These are phyloP conservation scores for Malthinus seriepunctatus DNA, from an alignment of 2,888 invertebrate genomes.

Conservation along the genomic window DNA sequence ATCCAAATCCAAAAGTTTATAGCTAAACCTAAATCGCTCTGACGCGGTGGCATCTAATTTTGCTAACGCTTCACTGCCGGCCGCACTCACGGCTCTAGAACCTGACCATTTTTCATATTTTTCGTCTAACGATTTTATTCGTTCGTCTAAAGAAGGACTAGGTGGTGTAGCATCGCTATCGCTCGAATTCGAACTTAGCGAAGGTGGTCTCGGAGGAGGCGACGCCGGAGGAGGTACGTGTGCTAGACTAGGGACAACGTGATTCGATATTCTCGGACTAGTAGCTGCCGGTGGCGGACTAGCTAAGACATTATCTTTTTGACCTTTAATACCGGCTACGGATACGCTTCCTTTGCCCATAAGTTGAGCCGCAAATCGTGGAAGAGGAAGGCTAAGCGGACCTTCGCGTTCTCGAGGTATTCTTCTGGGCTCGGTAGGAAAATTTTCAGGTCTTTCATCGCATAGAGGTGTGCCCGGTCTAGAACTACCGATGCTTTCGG, in stretches of 20 bases:
- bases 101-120: constrained; percentile 91
- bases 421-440: constrained; percentile 77
- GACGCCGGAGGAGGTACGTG: constrained; percentile 62
- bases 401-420: constrained; percentile 59
- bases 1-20: constrained; percentile 78
- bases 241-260: constrained; percentile 47
- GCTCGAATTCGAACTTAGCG: constrained; percentile 74
- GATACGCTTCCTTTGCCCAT: constrained; percentile 51
- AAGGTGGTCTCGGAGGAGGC: constrained; percentile 70
- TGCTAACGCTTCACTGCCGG: constrained; percentile 58
- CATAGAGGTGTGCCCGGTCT: constrained; percentile 85
- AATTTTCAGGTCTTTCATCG: constrained; percentile 78
- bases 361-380: constrained; percentile 75
- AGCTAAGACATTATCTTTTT: constrained; percentile 45
- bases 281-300: constrained; percentile 57
- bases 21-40: constrained; percentile 65
- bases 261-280: constrained; percentile 52
- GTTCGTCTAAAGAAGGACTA: constrained; percentile 84
- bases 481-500: constrained; percentile 69
- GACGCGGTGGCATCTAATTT: constrained; percentile 58
- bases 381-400: constrained; percentile 83
- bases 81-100: constrained; percentile 63
- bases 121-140: constrained; percentile 90
- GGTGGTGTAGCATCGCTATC: constrained; percentile 70
- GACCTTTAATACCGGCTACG: constrained; percentile 53